Base-by-base conservation (phyloP, 2,888 invertebrate genomes). In the Horisme vitalbata region DNA sequence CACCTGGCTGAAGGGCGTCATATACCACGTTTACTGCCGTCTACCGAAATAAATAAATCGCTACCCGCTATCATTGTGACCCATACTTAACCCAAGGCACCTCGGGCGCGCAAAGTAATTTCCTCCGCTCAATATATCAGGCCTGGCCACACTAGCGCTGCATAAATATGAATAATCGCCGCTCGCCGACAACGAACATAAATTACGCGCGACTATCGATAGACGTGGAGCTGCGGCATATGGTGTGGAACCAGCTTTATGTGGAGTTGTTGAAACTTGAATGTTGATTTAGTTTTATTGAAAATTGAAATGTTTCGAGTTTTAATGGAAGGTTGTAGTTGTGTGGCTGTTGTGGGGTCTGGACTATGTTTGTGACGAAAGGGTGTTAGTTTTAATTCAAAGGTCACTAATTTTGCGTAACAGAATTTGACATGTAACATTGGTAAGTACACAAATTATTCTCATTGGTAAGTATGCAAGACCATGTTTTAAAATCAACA, bases 81-180 rank as follows among this genome's bases (percentile, higher is more conserved):
- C 43, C 12, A 23, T 32, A 21, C 46, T 11, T 11, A 21, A 30
- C 24, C 8, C 35, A 28, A 45, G 36, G 43, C 61, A 59, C 65
- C 66, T 63, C 57, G 39, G 61, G 68, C 66, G 63, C 51, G 50
- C 61, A 61, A 65, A 68, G 65, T 65, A 66, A 68, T 68, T 68
- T 65, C 65, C 64, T 52, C 55, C 49, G 57, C 52, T 67, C 75
- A 67, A 74, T 76, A 76, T 72, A 71, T 75, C 75, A 73, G 45
- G 51, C 56, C 62, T 57, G 65, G 68, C 70, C 71, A 70, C 75
- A 71, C 71, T 66, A 64, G 62, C 65, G 57, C 59, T 62, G 69
- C 72, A 76, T 78, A 77, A 79, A 79, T 79, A 80, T 79, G 79
- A 80, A 78, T 80, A 77, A 79, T 79, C 72, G 73, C 65, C 63